These are phyloP conservation scores for Varroa destructor DNA, from an alignment of 1,140 invertebrate genomes.

Conservation along the genomic window DNA sequence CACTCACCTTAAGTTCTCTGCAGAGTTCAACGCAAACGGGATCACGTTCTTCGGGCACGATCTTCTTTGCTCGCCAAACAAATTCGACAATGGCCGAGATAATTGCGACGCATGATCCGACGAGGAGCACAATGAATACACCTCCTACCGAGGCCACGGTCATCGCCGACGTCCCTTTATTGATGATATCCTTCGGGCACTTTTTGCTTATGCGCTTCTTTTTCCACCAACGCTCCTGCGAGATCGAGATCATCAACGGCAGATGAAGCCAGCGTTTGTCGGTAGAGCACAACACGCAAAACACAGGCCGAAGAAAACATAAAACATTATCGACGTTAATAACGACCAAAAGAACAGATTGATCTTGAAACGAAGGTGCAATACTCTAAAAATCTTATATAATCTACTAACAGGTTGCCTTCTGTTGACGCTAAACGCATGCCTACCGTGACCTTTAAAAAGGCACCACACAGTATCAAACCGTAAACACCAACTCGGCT, in stretches of 20 bases:
- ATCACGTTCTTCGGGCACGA: slow-evolving; percentile 36
- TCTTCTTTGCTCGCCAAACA: slow-evolving; percentile 38
- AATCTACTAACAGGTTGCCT: no score
- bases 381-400: no score
- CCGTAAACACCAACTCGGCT: no score
- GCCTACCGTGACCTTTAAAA: no score
- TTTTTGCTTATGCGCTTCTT: slow-evolving; percentile 31
- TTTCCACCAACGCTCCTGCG: slow-evolving; percentile 37
- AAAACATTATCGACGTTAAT: no score
- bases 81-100: slow-evolving; percentile 38
- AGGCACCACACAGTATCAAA: no score
- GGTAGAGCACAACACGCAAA: no score
- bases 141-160: slow-evolving; percentile 43
- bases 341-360: no score
- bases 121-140: slow-evolving; percentile 43
- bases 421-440: no score
- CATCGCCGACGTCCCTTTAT: slow-evolving; percentile 37
- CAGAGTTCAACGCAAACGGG: slow-evolving; percentile 36
- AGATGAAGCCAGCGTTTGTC: no score
- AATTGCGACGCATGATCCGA: slow-evolving; percentile 38
- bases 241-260: neutral
- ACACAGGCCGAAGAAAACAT: no score
- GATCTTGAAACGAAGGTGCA: no score
- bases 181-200: slow-evolving; percentile 36
- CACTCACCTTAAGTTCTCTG: slow-evolving; percentile 47